phyloP scores from a whole-genome alignment of 2,888 invertebrate species.

The Ennomos erosarius region DNA sequence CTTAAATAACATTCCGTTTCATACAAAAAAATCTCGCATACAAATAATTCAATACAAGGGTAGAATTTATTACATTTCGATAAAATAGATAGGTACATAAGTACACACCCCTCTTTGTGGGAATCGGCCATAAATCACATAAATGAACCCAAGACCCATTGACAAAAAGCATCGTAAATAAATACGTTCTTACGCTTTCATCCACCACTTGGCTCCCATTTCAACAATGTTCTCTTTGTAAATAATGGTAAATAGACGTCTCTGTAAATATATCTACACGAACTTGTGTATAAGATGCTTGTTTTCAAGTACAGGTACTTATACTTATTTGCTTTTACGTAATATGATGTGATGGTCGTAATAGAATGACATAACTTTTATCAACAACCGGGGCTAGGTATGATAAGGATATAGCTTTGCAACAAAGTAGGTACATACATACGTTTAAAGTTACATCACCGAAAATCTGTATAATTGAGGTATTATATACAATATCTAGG shows the following conservation, averaged over 20 bases:
- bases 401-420: too few relatives aligned
- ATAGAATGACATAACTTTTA: not conserved
- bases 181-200: constrained; percentile 62
- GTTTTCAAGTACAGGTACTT: constrained; percentile 12
- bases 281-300: constrained; percentile 43
- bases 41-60: constrained; percentile 48
- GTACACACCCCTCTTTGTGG: constrained; percentile 66
- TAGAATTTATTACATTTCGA: constrained; percentile 71
- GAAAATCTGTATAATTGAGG: too few relatives aligned
- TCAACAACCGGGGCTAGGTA: too few relatives aligned
- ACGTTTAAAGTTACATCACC: too few relatives aligned
- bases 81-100: constrained; percentile 63
- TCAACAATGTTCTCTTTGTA: constrained; percentile 57
- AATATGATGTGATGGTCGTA: not conserved
- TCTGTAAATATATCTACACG: constrained; percentile 42
- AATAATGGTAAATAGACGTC: constrained; percentile 56
- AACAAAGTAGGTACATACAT: too few relatives aligned
- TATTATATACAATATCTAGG: too few relatives aligned
- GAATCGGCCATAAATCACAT: constrained; percentile 72
- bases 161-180: constrained; percentile 76
- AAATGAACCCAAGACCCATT: constrained; percentile 68
- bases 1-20: constrained; percentile 27
- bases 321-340: constrained; percentile 7
- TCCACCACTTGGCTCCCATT: constrained; percentile 53
- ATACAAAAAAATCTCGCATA: constrained; percentile 45